Conservation (phyloP, 2,888 invertebrate genomes). For the Pimpla rufipes region DNA sequence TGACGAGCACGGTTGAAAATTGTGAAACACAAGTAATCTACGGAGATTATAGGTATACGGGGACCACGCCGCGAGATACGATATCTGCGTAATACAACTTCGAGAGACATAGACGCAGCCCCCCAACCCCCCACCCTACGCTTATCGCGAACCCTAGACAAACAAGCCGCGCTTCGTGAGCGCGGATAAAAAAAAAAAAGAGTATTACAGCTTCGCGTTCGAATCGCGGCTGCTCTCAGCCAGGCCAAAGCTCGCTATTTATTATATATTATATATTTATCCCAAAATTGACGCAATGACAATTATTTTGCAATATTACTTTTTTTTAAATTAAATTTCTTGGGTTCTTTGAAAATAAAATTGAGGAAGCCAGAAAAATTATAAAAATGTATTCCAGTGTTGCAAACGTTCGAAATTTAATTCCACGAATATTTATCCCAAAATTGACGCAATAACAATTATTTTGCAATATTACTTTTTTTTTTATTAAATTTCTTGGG, state of each 20-base stretch:
- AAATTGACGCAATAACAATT: too few species aligned
- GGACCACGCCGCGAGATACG: background rate
- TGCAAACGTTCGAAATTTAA: too few species aligned
- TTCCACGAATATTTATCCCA: too few species aligned
- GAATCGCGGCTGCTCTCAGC: conserved; percentile 24
- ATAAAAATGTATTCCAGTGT: too few species aligned
- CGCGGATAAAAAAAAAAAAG: conserved; percentile 32
- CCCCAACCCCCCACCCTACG: background rate
- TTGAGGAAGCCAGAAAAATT: too few species aligned
- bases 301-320: too few species aligned
- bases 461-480: too few species aligned
- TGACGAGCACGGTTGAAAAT: background rate
- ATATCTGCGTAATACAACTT: conserved; percentile 1
- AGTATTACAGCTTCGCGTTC: conserved; percentile 28
- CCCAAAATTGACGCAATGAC: too few species aligned
- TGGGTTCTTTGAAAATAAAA: too few species aligned
- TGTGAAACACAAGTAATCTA: conserved; percentile 5
- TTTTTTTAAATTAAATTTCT: too few species aligned
- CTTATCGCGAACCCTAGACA: conserved; percentile 12
- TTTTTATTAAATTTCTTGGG: too few species aligned
- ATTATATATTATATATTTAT: too few species aligned
- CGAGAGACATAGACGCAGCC: background rate
- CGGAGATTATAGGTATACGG: background rate
- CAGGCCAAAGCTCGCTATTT: conserved; percentile 29
- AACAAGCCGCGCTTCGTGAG: background rate